Percentiles rank a stretch among this genome's conserved stretches.
Conservation (phyloP, 2,797 vertebrate species). For the Myotis daubentonii region DNA sequence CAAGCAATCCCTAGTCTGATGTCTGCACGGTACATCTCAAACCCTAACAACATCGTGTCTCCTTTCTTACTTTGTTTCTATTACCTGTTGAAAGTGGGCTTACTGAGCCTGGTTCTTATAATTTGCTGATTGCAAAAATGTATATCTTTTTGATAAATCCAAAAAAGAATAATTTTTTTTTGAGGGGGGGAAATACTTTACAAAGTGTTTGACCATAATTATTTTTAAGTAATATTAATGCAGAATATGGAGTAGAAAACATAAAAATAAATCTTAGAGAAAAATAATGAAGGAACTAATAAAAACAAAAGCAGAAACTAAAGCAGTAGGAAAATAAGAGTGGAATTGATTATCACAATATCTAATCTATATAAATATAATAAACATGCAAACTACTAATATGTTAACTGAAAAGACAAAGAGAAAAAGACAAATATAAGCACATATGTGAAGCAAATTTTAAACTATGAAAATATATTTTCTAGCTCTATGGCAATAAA, state of each 20-base stretch:
- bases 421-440: neutral
- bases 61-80: constrained; percentile 46
- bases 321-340: neutral
- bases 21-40: constrained; percentile 57
- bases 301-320: constrained; percentile 37
- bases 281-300: neutral
- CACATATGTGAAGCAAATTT: neutral
- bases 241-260: neutral
- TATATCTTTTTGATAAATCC: neutral
- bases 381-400: constrained; percentile 20
- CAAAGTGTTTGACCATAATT: neutral
- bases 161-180: neutral
- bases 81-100: neutral
- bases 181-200: neutral
- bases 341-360: neutral
- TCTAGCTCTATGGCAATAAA: neutral
- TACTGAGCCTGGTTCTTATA: constrained; percentile 10
- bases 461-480: constrained; percentile 48
- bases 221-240: neutral
- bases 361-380: neutral
- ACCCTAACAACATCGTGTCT: neutral
- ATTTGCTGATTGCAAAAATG: neutral
- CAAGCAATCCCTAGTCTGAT: constrained; percentile 18
- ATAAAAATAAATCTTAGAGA: constrained; percentile 7
- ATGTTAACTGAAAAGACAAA: neutral